These are phyloP conservation scores for Acrocephalus kingi DNA, from an alignment of 2,113 vertebrate genomes.

Conservation along the genomic window DNA sequence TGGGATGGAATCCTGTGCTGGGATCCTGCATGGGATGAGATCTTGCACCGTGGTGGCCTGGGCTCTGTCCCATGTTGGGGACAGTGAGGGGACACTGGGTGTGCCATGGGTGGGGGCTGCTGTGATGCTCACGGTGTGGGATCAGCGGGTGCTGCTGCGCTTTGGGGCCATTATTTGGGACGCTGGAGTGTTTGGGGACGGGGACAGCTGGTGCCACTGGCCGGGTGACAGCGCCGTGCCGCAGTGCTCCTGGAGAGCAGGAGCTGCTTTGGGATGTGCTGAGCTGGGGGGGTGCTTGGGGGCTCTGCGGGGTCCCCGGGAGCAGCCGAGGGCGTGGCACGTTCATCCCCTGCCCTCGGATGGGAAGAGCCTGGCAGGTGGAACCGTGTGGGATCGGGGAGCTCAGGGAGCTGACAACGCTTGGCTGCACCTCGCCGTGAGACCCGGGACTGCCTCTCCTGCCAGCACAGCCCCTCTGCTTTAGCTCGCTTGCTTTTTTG, in stretches of 20 bases:
- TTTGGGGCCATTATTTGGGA: fast-evolving
- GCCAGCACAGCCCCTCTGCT: neutral
- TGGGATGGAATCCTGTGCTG: too few species aligned
- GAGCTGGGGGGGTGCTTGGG: fast-evolving
- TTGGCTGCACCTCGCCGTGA: neutral
- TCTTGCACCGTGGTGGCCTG: too few species aligned
- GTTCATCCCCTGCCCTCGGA: neutral
- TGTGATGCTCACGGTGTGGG: fast-evolving
- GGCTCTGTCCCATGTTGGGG: neutral
- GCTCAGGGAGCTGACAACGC: neutral
- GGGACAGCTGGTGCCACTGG: neutral
- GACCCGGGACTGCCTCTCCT: neutral
- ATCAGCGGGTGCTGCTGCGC: neutral
- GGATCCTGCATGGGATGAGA: too few species aligned
- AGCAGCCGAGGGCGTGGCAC: neutral
- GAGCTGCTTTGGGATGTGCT: neutral
- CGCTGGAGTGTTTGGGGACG: fast-evolving
- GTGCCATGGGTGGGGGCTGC: fast-evolving
- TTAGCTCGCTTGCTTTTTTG: slow-evolving; percentile 31
- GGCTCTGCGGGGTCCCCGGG: neutral
- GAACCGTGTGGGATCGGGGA: neutral
- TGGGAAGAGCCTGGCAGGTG: neutral
- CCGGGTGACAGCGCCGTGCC: neutral
- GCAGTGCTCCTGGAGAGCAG: fast-evolving
- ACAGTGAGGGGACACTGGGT: neutral